Conservation (phyloP, 2,888 invertebrate genomes). For the Drosophila ustulata region DNA sequence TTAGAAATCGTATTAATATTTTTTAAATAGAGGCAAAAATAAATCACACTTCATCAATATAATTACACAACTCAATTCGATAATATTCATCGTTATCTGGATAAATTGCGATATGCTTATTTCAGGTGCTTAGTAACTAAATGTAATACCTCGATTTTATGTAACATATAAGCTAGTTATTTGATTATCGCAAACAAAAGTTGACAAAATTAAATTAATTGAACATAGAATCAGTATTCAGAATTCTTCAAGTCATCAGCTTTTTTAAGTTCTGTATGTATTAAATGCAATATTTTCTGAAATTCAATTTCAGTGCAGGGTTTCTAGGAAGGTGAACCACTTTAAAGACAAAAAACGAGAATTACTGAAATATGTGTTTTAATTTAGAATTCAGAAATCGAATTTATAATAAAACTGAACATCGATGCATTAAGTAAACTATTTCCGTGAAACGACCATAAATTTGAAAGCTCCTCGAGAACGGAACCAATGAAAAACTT, state of each 20-base stretch:
- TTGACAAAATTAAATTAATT: too few relatives aligned
- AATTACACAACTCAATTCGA: too few relatives aligned
- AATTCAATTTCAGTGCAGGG: background rate
- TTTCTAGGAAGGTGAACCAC: background rate
- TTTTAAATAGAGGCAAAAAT: too few relatives aligned
- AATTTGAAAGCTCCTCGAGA: conserved; percentile 37
- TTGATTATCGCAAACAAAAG: too few relatives aligned
- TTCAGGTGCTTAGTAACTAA: too few relatives aligned
- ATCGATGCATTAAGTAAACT: conserved; percentile 52
- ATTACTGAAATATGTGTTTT: background rate
- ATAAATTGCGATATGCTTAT: too few relatives aligned
- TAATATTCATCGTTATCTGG: too few relatives aligned
- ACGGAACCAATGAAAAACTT: conserved; percentile 60
- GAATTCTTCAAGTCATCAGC: background rate
- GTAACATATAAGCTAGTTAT: too few relatives aligned
- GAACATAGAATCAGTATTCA: too few relatives aligned
- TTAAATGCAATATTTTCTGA: background rate
- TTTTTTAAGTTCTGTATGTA: background rate
- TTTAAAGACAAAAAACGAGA: background rate
- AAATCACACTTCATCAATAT: too few relatives aligned
- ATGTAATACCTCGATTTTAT: too few relatives aligned
- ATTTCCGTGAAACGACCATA: conserved; percentile 48
- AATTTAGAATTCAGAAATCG: conserved; percentile 24
- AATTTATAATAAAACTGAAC: conserved; percentile 24
- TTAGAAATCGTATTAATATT: too few relatives aligned